A percentile compares a stretch with the other conserved stretches of the same genome.
These are phyloP conservation scores for Eudyptes chrysolophus DNA, from an alignment of 2,113 vertebrate genomes.

Conservation along the genomic window DNA sequence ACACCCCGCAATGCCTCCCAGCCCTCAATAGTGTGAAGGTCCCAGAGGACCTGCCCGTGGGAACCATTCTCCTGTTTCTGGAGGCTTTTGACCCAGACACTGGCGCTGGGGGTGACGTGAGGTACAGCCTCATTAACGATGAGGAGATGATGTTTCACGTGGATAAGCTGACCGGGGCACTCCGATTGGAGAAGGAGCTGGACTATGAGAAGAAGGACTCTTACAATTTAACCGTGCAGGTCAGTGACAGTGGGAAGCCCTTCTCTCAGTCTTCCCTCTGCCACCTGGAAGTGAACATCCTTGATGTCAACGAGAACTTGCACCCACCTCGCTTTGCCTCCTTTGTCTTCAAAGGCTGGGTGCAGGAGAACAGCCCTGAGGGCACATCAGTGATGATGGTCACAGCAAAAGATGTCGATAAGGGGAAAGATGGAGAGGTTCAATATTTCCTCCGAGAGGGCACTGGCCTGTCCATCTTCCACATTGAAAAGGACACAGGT, in stretches of 20 bases:
- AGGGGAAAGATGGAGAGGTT: constrained; percentile 87
- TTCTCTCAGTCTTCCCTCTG: constrained; percentile 87
- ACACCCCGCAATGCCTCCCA: constrained; percentile 87
- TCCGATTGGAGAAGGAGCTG: constrained; percentile 87
- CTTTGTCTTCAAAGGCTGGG: constrained; percentile 84
- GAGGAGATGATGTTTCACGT: constrained; percentile 83
- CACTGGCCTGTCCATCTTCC: constrained; percentile 86
- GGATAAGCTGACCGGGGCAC: constrained; percentile 81
- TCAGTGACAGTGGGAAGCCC: constrained; percentile 86
- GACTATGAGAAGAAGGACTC: constrained; percentile 86
- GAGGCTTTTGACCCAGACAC: constrained; percentile 89
- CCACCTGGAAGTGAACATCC: constrained; percentile 85
- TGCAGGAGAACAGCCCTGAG: constrained; percentile 84
- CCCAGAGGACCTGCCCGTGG: constrained; percentile 88
- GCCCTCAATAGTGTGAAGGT: constrained; percentile 82
- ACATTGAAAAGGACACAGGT: constrained; percentile 92
- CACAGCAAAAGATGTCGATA: constrained; percentile 84
- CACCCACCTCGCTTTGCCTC: constrained; percentile 84
- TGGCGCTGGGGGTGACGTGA: constrained; percentile 84
- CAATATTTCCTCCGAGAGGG: constrained; percentile 89
- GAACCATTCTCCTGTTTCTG: constrained; percentile 86
- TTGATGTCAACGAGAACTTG: constrained; percentile 95
- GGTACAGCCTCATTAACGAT: constrained; percentile 82
- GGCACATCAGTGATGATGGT: constrained; percentile 83
- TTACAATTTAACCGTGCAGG: constrained; percentile 90